phyloP scores from a whole-genome alignment of 2,888 invertebrate species.

The Pyrrhia umbra region DNA sequence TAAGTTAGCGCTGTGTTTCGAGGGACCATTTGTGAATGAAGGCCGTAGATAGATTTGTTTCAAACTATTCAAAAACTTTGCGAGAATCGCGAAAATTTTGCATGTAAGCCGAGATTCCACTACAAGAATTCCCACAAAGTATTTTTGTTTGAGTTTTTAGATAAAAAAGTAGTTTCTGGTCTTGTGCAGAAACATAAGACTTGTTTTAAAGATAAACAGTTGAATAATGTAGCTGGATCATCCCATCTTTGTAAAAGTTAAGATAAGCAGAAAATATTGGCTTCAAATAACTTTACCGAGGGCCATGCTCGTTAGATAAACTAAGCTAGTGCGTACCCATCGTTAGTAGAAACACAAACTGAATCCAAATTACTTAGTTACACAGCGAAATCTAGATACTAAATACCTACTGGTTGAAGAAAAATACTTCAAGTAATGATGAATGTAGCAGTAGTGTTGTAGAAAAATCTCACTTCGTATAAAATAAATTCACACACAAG shows the following conservation, averaged over 20 bases:
- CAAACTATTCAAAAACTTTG: conserved; percentile 52
- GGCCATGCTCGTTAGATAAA: conserved; percentile 35
- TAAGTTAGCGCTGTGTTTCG: conserved; percentile 29
- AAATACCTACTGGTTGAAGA: conserved; percentile 1
- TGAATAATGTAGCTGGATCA: conserved; percentile 34
- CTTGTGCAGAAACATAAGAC: conserved; percentile 17
- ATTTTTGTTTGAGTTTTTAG: conserved; percentile 33
- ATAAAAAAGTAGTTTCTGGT: conserved; percentile 35
- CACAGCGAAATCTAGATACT: background rate
- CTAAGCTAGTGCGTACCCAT: conserved; percentile 14
- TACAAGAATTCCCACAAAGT: conserved; percentile 31
- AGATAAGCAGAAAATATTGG: conserved; percentile 49
- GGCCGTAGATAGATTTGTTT: conserved; percentile 51
- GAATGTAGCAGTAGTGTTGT: conserved; percentile 2
- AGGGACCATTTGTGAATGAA: conserved; percentile 45
- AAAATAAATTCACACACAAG: conserved; percentile 35
- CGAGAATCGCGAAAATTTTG: conserved; percentile 36
- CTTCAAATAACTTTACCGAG: conserved; percentile 32
- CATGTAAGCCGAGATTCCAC: conserved; percentile 38
- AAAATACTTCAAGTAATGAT: conserved; percentile 14
- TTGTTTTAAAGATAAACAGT: conserved; percentile 38
- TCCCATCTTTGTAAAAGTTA: conserved; percentile 19
- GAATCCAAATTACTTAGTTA: conserved; percentile 34
- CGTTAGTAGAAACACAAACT: conserved; percentile 10
- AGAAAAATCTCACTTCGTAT: conserved; percentile 5